These are phyloP conservation scores for Reticulitermes lucifugus DNA, from an alignment of 2,888 invertebrate species.

Conservation along the genomic window DNA sequence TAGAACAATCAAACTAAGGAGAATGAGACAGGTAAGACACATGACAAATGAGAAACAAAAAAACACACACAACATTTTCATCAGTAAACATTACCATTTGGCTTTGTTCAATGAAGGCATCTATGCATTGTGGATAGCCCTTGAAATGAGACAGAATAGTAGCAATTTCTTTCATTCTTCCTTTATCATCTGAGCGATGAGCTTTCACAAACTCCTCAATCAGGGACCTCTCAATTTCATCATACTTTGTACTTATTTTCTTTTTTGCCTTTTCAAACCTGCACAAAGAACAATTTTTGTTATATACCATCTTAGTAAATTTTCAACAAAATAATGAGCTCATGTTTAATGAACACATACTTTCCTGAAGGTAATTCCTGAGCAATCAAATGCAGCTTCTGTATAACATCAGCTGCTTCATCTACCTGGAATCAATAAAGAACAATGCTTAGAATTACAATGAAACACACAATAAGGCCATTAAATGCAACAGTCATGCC, in stretches of 20 bases:
- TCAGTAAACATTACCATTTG: slow-evolving; percentile 76
- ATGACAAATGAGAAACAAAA: too few relatives aligned
- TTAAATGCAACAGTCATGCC: too few relatives aligned
- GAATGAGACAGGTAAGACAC: too few relatives aligned
- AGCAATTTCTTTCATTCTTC: slow-evolving; percentile 94
- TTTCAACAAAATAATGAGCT: too few relatives aligned
- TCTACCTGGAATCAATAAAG: slow-evolving; percentile 73
- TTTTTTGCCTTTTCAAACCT: slow-evolving; percentile 84
- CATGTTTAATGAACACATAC: slow-evolving; percentile 61
- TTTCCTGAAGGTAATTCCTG: slow-evolving; percentile 93
- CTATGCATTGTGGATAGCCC: slow-evolving; percentile 95
- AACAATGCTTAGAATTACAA: neutral
- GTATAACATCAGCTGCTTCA: slow-evolving; percentile 97
- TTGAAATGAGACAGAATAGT: slow-evolving; percentile 94
- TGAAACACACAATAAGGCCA: neutral
- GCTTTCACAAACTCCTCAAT: slow-evolving; percentile 96
- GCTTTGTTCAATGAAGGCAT: slow-evolving; percentile 96
- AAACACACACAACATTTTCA: too few relatives aligned
- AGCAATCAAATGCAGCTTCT: slow-evolving; percentile 94
- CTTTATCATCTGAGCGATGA: slow-evolving; percentile 85
- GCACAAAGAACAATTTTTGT: slow-evolving; percentile 41
- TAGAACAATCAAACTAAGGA: too few relatives aligned
- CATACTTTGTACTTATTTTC: slow-evolving; percentile 89
- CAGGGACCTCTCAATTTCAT: slow-evolving; percentile 87
- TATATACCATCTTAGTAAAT: too few relatives aligned